A percentile compares a stretch with the other conserved stretches of the same genome.
phyloP scores from a whole-genome alignment of 2,888 invertebrate species.

The Rhagonycha lutea region DNA sequence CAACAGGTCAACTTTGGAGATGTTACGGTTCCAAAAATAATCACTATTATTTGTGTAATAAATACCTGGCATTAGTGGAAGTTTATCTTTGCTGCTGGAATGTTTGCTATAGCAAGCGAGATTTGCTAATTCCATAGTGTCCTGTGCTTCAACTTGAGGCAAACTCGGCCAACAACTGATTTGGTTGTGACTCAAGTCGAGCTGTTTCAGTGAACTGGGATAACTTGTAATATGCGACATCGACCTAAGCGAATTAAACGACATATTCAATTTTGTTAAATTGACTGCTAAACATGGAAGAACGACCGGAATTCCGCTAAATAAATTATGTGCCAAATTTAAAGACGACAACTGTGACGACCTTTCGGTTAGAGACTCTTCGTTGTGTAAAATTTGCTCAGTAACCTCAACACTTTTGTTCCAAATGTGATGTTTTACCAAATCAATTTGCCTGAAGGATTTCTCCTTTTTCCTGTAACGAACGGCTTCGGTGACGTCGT shows the following conservation, averaged over 20 bases:
- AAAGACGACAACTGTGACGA: constrained; percentile 73
- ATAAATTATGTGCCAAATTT: constrained; percentile 89
- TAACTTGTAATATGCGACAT: constrained; percentile 91
- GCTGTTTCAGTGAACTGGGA: constrained; percentile 84
- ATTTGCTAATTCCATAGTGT: constrained; percentile 68
- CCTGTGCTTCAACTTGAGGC: constrained; percentile 67
- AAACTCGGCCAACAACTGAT: constrained; percentile 89
- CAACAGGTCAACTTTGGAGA: no score
- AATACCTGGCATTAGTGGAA: constrained; percentile 49
- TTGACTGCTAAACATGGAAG: constrained; percentile 89
- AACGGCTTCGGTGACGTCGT: constrained; percentile 46
- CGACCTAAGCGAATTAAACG: constrained; percentile 79
- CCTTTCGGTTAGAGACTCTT: constrained; percentile 61
- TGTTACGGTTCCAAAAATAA: neutral
- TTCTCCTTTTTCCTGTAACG: constrained; percentile 52
- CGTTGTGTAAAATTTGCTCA: constrained; percentile 65
- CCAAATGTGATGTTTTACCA: constrained; percentile 81
- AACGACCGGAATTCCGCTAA: constrained; percentile 83
- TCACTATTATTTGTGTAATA: neutral
- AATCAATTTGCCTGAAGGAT: constrained; percentile 61
- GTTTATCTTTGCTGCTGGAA: constrained; percentile 44
- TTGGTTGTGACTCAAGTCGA: constrained; percentile 92
- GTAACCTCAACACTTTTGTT: constrained; percentile 68
- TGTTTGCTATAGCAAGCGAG: constrained; percentile 66
- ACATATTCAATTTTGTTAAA: constrained; percentile 86